Evolutionary conservation across 2,888 invertebrate species (phyloP).

Genomic region (Diarsia rubi): DNA sequence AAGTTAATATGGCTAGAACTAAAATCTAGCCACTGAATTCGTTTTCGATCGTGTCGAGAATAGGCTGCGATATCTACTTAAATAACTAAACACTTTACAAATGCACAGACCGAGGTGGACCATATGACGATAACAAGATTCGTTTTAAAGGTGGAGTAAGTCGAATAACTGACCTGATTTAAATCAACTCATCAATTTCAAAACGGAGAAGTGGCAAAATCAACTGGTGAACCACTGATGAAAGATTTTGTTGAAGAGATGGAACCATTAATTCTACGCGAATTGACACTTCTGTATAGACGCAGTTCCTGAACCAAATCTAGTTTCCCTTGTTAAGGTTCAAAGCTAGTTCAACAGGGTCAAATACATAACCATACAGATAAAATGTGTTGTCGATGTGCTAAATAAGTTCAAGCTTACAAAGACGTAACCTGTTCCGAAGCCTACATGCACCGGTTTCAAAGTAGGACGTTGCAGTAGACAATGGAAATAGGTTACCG

Average conservation of each 20-base stretch:
- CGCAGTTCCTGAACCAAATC: background rate
- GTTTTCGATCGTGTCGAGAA: background rate
- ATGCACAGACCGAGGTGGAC: background rate
- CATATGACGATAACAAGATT: background rate
- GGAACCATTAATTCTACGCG: too few species aligned
- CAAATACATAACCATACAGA: background rate
- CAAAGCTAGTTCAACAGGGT: conserved; percentile 5
- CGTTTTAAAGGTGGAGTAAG: background rate
- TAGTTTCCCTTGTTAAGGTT: background rate
- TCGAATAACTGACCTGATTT: background rate
- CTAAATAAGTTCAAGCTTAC: conserved; percentile 46
- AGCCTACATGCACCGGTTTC: conserved; percentile 48
- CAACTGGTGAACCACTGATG: background rate
- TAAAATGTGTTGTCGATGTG: conserved; percentile 21
- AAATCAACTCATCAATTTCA: background rate
- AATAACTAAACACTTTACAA: background rate
- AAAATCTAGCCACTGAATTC: background rate
- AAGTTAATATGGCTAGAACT: background rate
- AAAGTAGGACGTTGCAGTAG: conserved; percentile 53
- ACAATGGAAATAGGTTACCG: conserved; percentile 63
- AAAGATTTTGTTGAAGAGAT: background rate
- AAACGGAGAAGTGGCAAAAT: background rate
- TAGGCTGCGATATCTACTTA: background rate
- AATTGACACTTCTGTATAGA: background rate
- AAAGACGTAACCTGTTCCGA: conserved; percentile 56